phyloP scores from a whole-genome alignment of 1,140 invertebrate genomes.

The Heliconius hewitsoni region DNA sequence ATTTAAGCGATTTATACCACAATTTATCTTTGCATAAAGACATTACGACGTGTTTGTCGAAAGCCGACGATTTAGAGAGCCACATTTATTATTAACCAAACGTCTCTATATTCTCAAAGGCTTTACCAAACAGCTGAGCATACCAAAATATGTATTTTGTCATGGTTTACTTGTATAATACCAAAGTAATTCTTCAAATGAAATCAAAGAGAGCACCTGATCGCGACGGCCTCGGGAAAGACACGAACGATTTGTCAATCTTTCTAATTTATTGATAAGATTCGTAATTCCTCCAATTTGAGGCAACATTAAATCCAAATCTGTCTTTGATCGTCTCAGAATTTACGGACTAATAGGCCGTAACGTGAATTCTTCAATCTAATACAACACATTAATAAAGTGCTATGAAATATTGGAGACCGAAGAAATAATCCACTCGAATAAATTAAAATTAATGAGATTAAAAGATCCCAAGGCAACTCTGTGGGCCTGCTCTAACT shows the following conservation, averaged over 20 bases:
- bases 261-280: slow-evolving; percentile 36
- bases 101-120: slow-evolving; percentile 8
- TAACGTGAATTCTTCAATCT: slow-evolving; percentile 34
- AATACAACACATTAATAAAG: slow-evolving; percentile 42
- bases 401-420: slow-evolving; percentile 57
- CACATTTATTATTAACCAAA: slow-evolving; percentile 11
- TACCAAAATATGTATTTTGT: slow-evolving; percentile 17
- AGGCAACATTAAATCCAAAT: slow-evolving; percentile 28
- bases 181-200: slow-evolving; percentile 18
- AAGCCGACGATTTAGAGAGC: neutral
- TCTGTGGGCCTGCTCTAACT: slow-evolving; percentile 62
- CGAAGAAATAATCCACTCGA: slow-evolving; percentile 72
- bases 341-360: slow-evolving; percentile 30
- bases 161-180: slow-evolving; percentile 8
- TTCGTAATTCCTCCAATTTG: slow-evolving; percentile 35
- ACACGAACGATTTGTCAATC: slow-evolving; percentile 31
- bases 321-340: slow-evolving; percentile 25
- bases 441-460: slow-evolving; percentile 80
- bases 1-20: neutral
- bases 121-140: slow-evolving; percentile 1
- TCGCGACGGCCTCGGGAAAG: slow-evolving; percentile 4
- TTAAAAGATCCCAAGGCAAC: slow-evolving; percentile 68
- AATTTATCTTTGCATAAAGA: neutral
- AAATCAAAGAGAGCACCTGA: slow-evolving; percentile 11
- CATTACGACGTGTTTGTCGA: neutral